Conservation (phyloP, 2,113 vertebrate genomes). For the Xyrauchen texanus region DNA sequence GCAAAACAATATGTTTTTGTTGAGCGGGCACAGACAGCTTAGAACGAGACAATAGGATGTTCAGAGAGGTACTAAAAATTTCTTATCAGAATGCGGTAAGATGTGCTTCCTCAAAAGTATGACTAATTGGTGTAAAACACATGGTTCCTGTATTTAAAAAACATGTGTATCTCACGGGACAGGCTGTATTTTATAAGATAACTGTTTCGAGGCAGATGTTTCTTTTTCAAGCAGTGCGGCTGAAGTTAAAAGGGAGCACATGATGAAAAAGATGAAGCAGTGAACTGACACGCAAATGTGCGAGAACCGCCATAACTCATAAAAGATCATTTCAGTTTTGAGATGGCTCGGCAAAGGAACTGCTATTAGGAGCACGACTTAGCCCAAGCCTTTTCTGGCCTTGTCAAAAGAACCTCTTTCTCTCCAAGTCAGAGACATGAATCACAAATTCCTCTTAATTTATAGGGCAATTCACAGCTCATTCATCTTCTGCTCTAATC, state of each 20-base stretch:
- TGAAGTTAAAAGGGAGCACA: slow-evolving; percentile 29
- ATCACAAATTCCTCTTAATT: slow-evolving; percentile 44
- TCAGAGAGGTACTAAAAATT: too few species aligned
- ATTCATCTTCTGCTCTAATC: slow-evolving; percentile 48
- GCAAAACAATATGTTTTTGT: too few species aligned
- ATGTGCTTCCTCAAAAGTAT: slow-evolving; percentile 43
- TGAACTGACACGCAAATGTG: slow-evolving; percentile 28
- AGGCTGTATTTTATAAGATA: slow-evolving; percentile 10
- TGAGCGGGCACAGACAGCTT: too few species aligned
- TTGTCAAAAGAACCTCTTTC: slow-evolving; percentile 33
- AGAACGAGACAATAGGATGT: too few species aligned
- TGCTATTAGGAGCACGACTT: slow-evolving; percentile 28
- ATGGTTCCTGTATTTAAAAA: not conserved
- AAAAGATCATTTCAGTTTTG: slow-evolving; percentile 28
- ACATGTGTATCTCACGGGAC: not conserved
- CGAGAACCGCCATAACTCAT: slow-evolving; percentile 36
- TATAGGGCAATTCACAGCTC: slow-evolving; percentile 39
- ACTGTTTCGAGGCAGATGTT: slow-evolving; percentile 25
- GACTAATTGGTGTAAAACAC: slow-evolving; percentile 39
- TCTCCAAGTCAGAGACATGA: slow-evolving; percentile 40
- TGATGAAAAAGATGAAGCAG: slow-evolving; percentile 22
- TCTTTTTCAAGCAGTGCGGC: not conserved
- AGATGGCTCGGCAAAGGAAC: slow-evolving; percentile 23
- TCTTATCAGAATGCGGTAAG: not conserved
- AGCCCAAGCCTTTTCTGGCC: slow-evolving; percentile 32